phyloP scores from a whole-genome alignment of 2,888 invertebrate species.

The Scrobipalpa atriplicella region DNA sequence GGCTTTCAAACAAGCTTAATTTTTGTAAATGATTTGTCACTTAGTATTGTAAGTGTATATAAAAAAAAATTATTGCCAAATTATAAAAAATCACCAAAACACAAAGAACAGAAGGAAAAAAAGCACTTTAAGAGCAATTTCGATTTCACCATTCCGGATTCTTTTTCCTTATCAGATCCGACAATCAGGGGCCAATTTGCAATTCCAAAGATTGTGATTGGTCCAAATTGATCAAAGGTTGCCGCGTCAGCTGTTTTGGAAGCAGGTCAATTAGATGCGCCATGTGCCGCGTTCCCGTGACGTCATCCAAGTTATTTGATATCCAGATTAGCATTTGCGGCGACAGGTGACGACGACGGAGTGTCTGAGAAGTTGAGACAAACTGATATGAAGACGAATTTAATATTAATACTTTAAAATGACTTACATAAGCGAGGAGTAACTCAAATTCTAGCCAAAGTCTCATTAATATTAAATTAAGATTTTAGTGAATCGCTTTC shows the following conservation, averaged over 20 bases:
- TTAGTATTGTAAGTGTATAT: too few relatives aligned
- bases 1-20: too few relatives aligned
- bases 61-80: too few relatives aligned
- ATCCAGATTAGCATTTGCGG: slow-evolving; percentile 6
- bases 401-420: not conserved
- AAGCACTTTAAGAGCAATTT: not conserved
- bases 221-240: slow-evolving; percentile 14
- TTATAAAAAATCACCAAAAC: too few relatives aligned
- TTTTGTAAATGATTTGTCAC: too few relatives aligned
- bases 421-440: too few relatives aligned
- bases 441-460: not conserved
- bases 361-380: slow-evolving; percentile 3
- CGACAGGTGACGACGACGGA: not conserved
- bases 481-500: not conserved
- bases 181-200: slow-evolving; percentile 9
- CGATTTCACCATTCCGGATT: not conserved
- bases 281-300: not conserved
- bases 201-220: slow-evolving; percentile 14
- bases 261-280: slow-evolving; percentile 13
- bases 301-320: not conserved
- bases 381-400: slow-evolving; percentile 1
- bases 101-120: not conserved
- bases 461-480: not conserved
- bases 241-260: slow-evolving; percentile 12
- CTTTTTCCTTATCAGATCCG: not conserved